Evolutionary conservation across 1,140 invertebrate species (phyloP).

Genomic region (Pantala flavescens): DNA sequence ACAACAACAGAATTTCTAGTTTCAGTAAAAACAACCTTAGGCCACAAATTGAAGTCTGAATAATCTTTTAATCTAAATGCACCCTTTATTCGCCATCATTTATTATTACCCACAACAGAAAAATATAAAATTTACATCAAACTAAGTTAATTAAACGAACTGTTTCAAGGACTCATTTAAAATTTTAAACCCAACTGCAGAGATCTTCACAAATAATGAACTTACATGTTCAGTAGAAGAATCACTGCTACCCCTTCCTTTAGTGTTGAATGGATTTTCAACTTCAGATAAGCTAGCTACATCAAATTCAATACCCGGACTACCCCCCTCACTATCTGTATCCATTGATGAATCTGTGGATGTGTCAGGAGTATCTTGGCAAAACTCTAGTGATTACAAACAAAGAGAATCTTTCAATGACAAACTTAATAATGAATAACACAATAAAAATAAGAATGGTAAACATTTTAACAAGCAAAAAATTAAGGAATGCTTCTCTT

Average conservation of each 20-base stretch:
- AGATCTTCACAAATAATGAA: too few species aligned
- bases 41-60: too few species aligned
- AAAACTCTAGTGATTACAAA: not conserved
- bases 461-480: not conserved
- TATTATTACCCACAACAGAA: too few species aligned
- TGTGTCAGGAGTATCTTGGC: not conserved
- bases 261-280: not conserved
- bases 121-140: too few species aligned
- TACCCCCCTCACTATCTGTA: not conserved
- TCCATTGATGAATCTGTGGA: not conserved
- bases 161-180: too few species aligned
- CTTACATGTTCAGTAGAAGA: not conserved
- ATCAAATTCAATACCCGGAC: not conserved
- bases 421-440: not conserved
- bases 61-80: too few species aligned
- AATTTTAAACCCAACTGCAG: too few species aligned
- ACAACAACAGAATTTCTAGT: too few species aligned
- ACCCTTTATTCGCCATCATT: too few species aligned
- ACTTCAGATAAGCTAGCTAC: not conserved
- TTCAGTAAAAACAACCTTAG: too few species aligned
- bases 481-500: not conserved
- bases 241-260: not conserved
- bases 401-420: too few species aligned
- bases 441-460: not conserved
- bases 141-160: too few species aligned